Conservation (phyloP, 2,888 invertebrate species). For the Perdita meconis region DNA sequence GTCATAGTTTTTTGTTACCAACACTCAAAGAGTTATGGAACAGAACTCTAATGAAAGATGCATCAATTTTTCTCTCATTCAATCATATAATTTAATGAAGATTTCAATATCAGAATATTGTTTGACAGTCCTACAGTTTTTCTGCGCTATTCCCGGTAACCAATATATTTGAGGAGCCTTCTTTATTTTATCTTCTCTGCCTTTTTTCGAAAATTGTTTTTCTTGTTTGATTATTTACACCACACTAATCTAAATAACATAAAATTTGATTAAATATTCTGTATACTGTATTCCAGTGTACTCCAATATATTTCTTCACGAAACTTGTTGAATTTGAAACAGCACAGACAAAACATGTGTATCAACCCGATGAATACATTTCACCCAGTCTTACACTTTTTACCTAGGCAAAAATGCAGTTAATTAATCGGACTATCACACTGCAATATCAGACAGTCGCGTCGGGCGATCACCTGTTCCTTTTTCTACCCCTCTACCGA, state of each 20-base stretch:
- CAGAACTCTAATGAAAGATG: no score
- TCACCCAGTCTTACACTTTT: slow-evolving; percentile 11
- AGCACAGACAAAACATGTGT: background rate
- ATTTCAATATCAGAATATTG: no score
- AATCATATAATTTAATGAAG: no score
- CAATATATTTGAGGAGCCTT: no score
- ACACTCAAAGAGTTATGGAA: no score
- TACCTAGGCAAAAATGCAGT: slow-evolving; percentile 43
- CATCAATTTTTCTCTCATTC: no score
- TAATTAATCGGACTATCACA: slow-evolving; percentile 43
- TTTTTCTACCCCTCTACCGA: slow-evolving; percentile 49
- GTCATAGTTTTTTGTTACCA: no score
- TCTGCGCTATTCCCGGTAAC: no score
- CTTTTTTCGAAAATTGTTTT: no score
- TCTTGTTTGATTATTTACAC: background rate
- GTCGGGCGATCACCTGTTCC: slow-evolving; percentile 52
- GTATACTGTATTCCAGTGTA: background rate
- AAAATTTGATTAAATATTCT: background rate
- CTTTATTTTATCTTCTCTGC: no score
- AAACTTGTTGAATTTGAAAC: background rate
- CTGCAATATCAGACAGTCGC: slow-evolving; percentile 25
- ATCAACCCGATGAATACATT: background rate
- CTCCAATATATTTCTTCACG: background rate
- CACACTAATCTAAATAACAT: background rate
- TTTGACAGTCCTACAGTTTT: no score